A percentile compares a stretch with the other conserved stretches of the same genome.
Conservation (phyloP, 2,888 invertebrate species). For the Pristionchus mayeri region DNA sequence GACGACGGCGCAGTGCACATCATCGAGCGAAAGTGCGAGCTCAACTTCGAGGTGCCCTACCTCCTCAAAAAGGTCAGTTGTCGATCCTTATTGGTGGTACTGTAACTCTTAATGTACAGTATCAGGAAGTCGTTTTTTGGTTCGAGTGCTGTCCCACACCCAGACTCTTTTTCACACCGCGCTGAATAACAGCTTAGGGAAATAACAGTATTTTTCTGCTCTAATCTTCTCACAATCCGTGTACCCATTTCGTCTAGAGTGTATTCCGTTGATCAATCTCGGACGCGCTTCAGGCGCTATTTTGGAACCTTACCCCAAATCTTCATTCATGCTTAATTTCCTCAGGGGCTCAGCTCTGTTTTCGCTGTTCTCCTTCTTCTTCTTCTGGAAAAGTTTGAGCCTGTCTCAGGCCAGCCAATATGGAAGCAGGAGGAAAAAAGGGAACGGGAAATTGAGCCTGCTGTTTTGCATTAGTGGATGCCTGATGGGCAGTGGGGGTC, state of each 20-base stretch:
- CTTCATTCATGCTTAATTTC: not conserved
- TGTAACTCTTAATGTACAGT: not conserved
- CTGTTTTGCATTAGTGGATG: not conserved
- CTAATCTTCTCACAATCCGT: not conserved
- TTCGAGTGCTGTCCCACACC: no score
- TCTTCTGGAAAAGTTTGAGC: not conserved
- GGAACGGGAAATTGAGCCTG: not conserved
- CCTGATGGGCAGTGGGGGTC: no score
- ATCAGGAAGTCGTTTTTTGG: no score
- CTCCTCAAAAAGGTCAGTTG: conserved; percentile 88
- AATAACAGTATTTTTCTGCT: no score
- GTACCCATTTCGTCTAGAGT: not conserved
- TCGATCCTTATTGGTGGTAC: not conserved
- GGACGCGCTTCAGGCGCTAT: not conserved
- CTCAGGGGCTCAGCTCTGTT: conserved; percentile 4
- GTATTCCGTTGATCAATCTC: not conserved
- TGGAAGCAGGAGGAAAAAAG: not conserved
- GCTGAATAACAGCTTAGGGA: no score
- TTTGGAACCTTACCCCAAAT: not conserved
- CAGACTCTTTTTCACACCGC: no score
- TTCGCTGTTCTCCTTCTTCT: not conserved
- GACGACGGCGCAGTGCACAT: conserved; percentile 86
- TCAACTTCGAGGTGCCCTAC: conserved; percentile 94
- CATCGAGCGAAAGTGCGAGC: conserved; percentile 88
- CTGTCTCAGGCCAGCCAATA: not conserved